Conservation (phyloP, 2,797 vertebrate species). For the Ptychobarbus kaznakovi region DNA sequence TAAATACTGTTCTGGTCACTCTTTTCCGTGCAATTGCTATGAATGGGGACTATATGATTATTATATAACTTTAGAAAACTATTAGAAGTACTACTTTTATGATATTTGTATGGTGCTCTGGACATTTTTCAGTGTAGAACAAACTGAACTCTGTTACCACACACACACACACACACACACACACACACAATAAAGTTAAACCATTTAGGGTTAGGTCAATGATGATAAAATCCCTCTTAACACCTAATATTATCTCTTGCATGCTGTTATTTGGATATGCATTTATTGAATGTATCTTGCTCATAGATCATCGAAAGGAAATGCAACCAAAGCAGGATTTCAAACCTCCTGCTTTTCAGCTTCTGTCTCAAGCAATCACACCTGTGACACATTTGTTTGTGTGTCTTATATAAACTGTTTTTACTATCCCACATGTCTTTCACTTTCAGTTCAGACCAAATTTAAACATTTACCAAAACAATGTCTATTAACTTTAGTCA, state of each 20-base stretch:
- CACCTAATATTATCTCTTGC: neutral
- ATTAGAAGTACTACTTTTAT: neutral
- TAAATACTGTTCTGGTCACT: neutral
- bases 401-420: neutral
- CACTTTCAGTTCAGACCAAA: neutral
- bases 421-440: neutral
- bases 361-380: conserved; percentile 11
- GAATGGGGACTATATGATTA: neutral
- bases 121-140: neutral
- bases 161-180: too few relatives aligned
- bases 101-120: neutral
- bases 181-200: neutral
- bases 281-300: neutral
- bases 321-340: conserved; percentile 9
- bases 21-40: neutral
- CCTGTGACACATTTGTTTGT: neutral
- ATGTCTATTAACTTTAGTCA: neutral
- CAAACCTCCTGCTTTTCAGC: conserved; percentile 1
- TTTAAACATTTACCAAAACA: neutral
- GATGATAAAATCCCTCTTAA: neutral
- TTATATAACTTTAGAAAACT: neutral
- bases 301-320: neutral
- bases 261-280: neutral
- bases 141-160: neutral
- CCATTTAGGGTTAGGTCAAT: neutral